Base-by-base conservation (phyloP, 2,113 vertebrate species). In the Channa maculata region DNA sequence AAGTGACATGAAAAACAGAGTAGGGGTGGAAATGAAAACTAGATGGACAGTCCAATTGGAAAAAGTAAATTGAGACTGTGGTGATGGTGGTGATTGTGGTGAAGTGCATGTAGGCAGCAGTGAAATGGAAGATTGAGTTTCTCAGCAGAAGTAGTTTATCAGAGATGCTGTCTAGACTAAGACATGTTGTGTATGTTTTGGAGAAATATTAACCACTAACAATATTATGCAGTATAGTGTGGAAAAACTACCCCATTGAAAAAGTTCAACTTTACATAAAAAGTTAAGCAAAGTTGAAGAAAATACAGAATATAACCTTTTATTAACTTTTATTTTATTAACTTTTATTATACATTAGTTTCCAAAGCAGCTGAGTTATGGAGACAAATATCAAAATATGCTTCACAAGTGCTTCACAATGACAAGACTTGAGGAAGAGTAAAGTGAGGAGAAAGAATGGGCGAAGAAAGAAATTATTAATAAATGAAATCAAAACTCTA, bases 1-100 rank as follows among this genome's bases (percentile, higher is more conserved):
- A 64, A 68, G 41, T 75, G 84, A 69, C 68, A 78, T 1, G 55
- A 76, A 67, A 67, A 72, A 79, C 57, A 51, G 64, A 71, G 44
- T 8, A 4, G 24, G 13, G 45, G 52, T 51, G 65, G 69, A 77
- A 69, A 68, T 53, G 63, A 62, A 68, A 68, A 70, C 38, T 33
- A 53, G 60, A 66, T 13, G 10, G 83, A 74, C 71, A 54, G 64
- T 24, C 63, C 37, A 75, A 79, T 59, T 68, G 76, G 52, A 54
- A 77, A 67, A 71, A 62, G 37, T 53, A 74, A 72, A 80, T 41
- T 79, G 65, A 61, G 54, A 51, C 58, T 10, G 52, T 12, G 51
- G 15, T 48, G 9, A 49, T 36, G 62, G 15, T 61, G 68, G 11
- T 38, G 33, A 24, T 24, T 33, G 12, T 38, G 49, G 38, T 24